These are phyloP conservation scores for Protaetia brevitarsis DNA, from an alignment of 1,140 invertebrate genomes.

Conservation along the genomic window DNA sequence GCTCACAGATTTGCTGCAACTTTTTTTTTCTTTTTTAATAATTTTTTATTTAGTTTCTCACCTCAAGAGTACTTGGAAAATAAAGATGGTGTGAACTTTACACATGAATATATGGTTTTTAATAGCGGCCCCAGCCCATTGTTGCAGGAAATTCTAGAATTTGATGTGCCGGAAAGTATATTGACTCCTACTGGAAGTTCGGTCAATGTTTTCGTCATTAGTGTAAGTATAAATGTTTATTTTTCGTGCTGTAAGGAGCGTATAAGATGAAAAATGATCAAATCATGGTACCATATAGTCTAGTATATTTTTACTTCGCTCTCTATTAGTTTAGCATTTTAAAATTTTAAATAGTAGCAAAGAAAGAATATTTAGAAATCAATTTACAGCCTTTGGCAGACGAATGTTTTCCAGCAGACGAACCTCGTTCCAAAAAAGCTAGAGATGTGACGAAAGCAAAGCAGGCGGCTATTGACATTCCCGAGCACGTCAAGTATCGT, in stretches of 20 bases:
- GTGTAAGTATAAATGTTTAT: neutral
- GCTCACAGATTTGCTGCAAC: too few relatives aligned
- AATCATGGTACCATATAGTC: too few relatives aligned
- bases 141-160: neutral
- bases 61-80: neutral
- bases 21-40: neutral
- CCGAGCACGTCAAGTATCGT: neutral
- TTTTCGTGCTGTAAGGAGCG: too few relatives aligned
- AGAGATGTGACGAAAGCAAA: neutral
- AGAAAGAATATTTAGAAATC: neutral
- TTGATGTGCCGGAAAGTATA: neutral
- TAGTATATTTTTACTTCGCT: too few relatives aligned
- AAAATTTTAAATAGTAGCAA: neutral
- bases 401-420: neutral
- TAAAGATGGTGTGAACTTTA: neutral
- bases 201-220: neutral
- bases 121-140: conserved; percentile 12
- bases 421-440: neutral
- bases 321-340: too few relatives aligned
- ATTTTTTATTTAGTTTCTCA: neutral
- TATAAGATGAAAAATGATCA: too few relatives aligned
- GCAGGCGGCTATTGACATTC: neutral
- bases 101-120: conserved; percentile 7
- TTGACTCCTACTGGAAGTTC: neutral
- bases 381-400: neutral